These are phyloP conservation scores for Tympanoctomys barrerae DNA, from an alignment of 2,797 vertebrate genomes.

Conservation along the genomic window DNA sequence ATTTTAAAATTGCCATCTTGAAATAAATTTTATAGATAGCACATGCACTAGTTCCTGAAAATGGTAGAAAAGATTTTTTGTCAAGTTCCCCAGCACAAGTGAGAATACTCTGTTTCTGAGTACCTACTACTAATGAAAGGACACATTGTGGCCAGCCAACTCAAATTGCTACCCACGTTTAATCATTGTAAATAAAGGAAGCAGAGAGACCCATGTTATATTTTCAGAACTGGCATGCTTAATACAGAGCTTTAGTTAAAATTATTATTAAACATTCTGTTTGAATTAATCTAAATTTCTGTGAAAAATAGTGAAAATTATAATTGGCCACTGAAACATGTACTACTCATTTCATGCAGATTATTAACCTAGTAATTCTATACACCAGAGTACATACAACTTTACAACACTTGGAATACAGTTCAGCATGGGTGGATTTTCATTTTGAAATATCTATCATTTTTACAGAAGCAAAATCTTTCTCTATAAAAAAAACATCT, in stretches of 20 bases:
- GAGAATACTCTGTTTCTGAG: slow-evolving; percentile 81
- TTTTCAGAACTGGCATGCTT: slow-evolving; percentile 87
- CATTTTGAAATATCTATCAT: slow-evolving; percentile 84
- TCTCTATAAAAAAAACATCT: slow-evolving; percentile 85
- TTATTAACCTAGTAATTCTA: slow-evolving; percentile 82
- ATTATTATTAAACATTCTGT: slow-evolving; percentile 86
- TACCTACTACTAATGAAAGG: slow-evolving; percentile 81
- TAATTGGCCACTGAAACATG: slow-evolving; percentile 87
- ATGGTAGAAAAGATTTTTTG: slow-evolving; percentile 88
- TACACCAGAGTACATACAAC: slow-evolving; percentile 88
- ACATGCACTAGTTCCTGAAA: slow-evolving; percentile 84
- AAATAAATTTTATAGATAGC: slow-evolving; percentile 85
- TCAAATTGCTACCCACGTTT: slow-evolving; percentile 82
- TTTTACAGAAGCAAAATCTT: slow-evolving; percentile 84
- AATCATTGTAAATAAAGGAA: slow-evolving; percentile 86
- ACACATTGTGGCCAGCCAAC: slow-evolving; percentile 77
- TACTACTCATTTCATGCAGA: slow-evolving; percentile 88
- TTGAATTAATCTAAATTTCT: slow-evolving; percentile 85
- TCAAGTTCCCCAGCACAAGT: slow-evolving; percentile 82
- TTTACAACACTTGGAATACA: slow-evolving; percentile 87
- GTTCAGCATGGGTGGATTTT: slow-evolving; percentile 85
- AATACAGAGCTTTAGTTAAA: slow-evolving; percentile 87
- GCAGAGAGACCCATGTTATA: slow-evolving; percentile 84
- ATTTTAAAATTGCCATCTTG: slow-evolving; percentile 82
- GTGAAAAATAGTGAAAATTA: slow-evolving; percentile 87